phyloP scores from a whole-genome alignment of 2,113 vertebrate genomes.

The Apodemus sylvaticus region DNA sequence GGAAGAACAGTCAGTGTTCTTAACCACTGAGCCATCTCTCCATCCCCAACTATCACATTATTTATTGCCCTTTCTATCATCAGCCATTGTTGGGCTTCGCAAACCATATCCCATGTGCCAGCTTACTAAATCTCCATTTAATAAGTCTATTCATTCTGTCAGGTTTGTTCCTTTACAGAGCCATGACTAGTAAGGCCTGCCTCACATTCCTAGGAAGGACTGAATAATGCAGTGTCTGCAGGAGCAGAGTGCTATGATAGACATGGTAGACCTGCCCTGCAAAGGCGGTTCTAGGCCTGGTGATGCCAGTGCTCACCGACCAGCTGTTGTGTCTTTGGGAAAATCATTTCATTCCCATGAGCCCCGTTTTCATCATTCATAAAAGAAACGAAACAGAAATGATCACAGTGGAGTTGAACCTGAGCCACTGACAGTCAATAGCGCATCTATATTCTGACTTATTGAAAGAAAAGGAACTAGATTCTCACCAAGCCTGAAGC shows the following conservation, averaged over 20 bases:
- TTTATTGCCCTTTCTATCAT: not conserved
- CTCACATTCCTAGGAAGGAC: not conserved
- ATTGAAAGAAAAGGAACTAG: conserved; percentile 19
- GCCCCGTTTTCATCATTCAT: not conserved
- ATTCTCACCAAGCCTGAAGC: conserved; percentile 33
- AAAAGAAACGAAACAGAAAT: not conserved
- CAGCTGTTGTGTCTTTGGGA: not conserved
- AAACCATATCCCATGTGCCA: not conserved
- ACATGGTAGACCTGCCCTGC: not conserved
- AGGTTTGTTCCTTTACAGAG: not conserved
- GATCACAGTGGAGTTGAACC: not conserved
- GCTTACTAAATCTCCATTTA: not conserved
- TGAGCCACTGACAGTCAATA: not conserved
- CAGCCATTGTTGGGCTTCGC: no score
- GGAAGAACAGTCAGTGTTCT: no score
- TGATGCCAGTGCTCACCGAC: not conserved
- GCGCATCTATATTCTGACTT: conserved; percentile 9
- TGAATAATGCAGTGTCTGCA: not conserved
- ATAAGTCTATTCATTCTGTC: not conserved
- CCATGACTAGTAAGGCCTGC: not conserved
- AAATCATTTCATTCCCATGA: conserved; percentile 19
- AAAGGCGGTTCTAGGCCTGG: not conserved
- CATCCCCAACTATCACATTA: not conserved
- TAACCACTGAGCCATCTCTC: no score
- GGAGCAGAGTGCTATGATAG: not conserved